These are phyloP conservation scores for Oikopleura vanhoeffeni DNA, from an alignment of 23 tunicate genomes.

Conservation along the genomic window DNA sequence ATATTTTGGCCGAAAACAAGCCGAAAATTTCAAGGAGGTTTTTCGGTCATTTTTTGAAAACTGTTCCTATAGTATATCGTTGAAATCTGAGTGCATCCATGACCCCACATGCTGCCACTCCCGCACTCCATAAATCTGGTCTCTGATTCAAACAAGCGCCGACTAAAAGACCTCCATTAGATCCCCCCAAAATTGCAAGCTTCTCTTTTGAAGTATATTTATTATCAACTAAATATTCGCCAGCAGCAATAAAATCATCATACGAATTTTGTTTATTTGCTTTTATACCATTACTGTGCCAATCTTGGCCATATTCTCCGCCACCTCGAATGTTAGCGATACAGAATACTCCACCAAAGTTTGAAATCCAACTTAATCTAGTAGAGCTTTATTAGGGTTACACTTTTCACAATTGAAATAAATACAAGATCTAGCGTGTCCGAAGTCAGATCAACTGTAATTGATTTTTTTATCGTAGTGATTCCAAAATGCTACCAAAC, in stretches of 20 bases:
- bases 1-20: too few species aligned
- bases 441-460: too few species aligned
- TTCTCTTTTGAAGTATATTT: conserved; percentile 39
- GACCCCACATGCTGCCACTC: conserved; percentile 66
- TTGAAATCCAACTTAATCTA: conserved; percentile 44
- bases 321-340: conserved; percentile 97
- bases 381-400: too few species aligned
- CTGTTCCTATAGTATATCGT: conserved; percentile 90
- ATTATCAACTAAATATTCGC: conserved; percentile 31
- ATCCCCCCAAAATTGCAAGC: conserved; percentile 72
- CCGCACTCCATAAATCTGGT: conserved; percentile 87
- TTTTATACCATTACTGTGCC: conserved; percentile 69
- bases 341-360: conserved; percentile 58
- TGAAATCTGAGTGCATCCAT: conserved; percentile 97
- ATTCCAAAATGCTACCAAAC: too few species aligned
- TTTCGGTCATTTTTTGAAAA: too few species aligned
- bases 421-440: too few species aligned
- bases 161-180: conserved; percentile 91
- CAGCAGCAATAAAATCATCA: conserved; percentile 81
- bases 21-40: too few species aligned
- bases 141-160: conserved; percentile 84
- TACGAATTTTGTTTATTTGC: conserved; percentile 72
- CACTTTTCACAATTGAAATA: too few species aligned
- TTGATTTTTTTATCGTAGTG: too few species aligned
- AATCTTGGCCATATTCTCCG: conserved; percentile 45